Evolutionary conservation across 1,140 invertebrate genomes (phyloP).

Genomic region (Globodera ellingtonae): DNA sequence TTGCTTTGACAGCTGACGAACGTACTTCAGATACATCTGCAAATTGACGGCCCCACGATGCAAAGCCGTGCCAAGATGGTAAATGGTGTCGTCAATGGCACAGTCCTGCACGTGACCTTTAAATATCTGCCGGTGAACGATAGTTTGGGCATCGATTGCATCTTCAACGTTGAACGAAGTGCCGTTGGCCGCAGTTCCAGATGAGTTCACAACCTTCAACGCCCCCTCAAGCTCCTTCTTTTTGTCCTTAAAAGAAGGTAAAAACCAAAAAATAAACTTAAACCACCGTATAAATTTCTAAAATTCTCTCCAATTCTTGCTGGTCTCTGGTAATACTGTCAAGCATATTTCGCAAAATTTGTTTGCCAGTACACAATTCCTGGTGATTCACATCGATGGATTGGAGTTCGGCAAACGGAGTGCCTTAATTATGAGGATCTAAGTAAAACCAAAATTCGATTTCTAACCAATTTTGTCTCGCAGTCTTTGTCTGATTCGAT

Average conservation of each 20-base stretch:
- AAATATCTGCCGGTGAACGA: conserved; percentile 92
- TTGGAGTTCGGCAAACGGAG: conserved; percentile 59
- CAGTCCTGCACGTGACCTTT: conserved; percentile 89
- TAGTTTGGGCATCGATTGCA: conserved; percentile 91
- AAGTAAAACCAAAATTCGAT: background rate
- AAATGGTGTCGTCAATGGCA: conserved; percentile 95
- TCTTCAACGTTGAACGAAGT: conserved; percentile 82
- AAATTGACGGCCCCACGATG: conserved; percentile 88
- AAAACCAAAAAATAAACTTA: conserved; percentile 36
- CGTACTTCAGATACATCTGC: conserved; percentile 93
- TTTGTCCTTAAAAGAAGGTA: conserved; percentile 37
- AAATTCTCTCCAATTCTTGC: conserved; percentile 65
- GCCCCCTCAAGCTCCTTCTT: conserved; percentile 67
- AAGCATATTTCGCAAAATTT: conserved; percentile 81
- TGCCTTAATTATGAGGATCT: conserved; percentile 50
- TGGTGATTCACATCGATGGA: conserved; percentile 70
- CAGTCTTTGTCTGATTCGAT: conserved; percentile 82
- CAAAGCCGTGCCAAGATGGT: conserved; percentile 94
- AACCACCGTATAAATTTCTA: conserved; percentile 38
- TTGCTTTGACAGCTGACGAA: conserved; percentile 86
- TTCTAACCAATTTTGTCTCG: conserved; percentile 80
- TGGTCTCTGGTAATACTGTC: conserved; percentile 80
- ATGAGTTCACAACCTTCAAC: conserved; percentile 46
- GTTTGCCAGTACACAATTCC: conserved; percentile 83
- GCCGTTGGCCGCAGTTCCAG: conserved; percentile 74